phyloP scores from a whole-genome alignment of 2,113 vertebrate genomes.

The Hystrix cristata region DNA sequence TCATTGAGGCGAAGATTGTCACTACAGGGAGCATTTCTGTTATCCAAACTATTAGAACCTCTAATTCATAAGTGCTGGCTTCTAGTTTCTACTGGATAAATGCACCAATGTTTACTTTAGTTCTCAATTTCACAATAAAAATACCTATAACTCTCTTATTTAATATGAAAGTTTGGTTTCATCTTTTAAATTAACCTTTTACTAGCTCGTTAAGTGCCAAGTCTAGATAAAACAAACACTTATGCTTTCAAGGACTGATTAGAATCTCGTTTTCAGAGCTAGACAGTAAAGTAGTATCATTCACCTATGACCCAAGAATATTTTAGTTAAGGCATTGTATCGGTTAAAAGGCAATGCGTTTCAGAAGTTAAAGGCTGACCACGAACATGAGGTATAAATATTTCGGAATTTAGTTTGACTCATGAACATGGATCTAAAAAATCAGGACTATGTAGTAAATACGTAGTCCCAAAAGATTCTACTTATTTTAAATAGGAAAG shows the following conservation, averaged over 20 bases:
- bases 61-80: background rate
- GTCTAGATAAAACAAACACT: background rate
- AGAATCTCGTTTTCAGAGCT: background rate
- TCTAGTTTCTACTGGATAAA: background rate
- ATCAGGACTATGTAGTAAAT: background rate
- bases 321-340: background rate
- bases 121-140: constrained; percentile 28
- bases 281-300: background rate
- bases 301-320: background rate
- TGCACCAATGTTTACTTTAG: background rate
- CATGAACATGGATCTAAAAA: background rate
- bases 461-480: background rate
- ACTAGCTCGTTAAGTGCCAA: background rate
- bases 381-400: constrained; percentile 15
- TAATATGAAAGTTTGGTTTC: background rate
- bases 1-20: background rate
- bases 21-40: background rate
- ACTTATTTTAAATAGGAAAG: constrained; percentile 31
- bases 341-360: background rate
- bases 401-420: background rate
- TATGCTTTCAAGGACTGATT: background rate
- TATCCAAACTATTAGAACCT: background rate
- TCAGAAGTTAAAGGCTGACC: background rate
- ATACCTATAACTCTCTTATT: background rate
- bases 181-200: background rate